Percentiles rank a stretch among this genome's conserved stretches.
Conservation (phyloP, 2,888 invertebrate species). For the Hirtodrosophila confusa region DNA sequence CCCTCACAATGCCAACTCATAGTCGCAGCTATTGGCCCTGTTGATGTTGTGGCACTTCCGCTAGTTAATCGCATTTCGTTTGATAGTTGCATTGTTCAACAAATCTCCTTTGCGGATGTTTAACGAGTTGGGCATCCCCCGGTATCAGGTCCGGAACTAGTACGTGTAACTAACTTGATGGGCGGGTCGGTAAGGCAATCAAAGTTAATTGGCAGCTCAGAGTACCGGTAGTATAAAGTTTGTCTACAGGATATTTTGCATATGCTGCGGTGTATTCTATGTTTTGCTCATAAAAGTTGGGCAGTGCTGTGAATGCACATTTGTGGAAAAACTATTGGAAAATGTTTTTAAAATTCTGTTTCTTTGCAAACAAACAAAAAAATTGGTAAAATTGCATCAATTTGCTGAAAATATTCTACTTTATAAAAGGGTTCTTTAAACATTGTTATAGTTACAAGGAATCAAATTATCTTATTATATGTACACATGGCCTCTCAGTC, state of each 20-base stretch:
- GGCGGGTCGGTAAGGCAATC: constrained; percentile 40
- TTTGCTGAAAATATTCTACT: no score
- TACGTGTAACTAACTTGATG: constrained; percentile 3
- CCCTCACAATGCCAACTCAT: background rate
- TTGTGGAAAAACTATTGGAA: no score
- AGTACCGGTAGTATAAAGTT: constrained; percentile 14
- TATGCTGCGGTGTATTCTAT: background rate
- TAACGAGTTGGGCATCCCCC: constrained; percentile 16
- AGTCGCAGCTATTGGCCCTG: constrained; percentile 1
- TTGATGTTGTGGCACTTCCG: constrained; percentile 42
- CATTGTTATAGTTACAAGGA: no score
- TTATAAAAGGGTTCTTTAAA: no score
- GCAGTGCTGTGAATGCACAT: no score
- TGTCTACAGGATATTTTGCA: constrained; percentile 5
- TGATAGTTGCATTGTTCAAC: constrained; percentile 62
- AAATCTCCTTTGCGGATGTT: constrained; percentile 30
- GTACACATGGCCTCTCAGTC: no score
- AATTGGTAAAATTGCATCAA: no score
- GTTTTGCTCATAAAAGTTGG: no score
- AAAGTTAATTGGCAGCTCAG: constrained; percentile 53
- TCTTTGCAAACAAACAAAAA: no score
- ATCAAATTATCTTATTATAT: no score
- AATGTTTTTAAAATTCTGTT: no score
- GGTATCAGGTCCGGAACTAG: constrained; percentile 28
- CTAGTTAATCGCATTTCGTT: constrained; percentile 62